Percentiles rank a stretch among this genome's conserved stretches.
Evolutionary conservation across 2,113 vertebrate genomes (phyloP).

Genomic region (Rissa tridactyla): DNA sequence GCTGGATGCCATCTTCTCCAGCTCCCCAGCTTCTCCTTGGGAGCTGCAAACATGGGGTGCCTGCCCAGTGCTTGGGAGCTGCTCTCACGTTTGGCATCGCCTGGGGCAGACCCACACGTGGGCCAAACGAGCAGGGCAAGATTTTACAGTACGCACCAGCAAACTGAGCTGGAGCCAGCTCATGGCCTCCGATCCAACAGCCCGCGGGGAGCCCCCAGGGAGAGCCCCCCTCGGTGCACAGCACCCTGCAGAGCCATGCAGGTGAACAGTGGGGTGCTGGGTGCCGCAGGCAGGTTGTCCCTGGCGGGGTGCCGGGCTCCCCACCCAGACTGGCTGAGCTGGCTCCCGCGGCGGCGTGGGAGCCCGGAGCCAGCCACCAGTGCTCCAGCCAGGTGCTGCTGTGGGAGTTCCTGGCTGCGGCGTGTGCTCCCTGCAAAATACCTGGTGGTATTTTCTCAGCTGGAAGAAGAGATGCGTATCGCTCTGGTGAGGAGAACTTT

Average conservation of each 20-base stretch:
- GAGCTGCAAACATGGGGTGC: background rate
- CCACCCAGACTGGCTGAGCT: constrained; percentile 28
- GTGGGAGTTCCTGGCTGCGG: constrained; percentile 8
- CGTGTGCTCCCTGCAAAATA: background rate
- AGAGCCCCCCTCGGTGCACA: background rate
- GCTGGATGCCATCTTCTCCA: background rate
- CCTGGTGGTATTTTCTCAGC: constrained; percentile 6
- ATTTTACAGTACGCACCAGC: rapidly evolving
- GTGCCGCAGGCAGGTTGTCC: background rate
- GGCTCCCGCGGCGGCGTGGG: background rate
- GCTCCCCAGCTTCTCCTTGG: background rate
- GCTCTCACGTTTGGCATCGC: background rate
- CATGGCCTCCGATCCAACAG: background rate
- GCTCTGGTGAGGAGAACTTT: background rate
- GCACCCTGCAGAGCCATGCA: background rate
- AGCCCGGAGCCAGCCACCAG: background rate
- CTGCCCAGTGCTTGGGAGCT: background rate
- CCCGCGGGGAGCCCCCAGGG: background rate
- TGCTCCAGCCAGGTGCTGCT: constrained; percentile 19
- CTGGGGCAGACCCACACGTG: rapidly evolving
- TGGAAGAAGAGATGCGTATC: constrained; percentile 6
- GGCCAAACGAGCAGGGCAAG: background rate
- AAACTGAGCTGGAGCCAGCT: rapidly evolving
- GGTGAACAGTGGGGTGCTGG: background rate
- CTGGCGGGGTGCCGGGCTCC: background rate